Conservation (phyloP, 2,113 vertebrate genomes). For the Cairina moschata region DNA sequence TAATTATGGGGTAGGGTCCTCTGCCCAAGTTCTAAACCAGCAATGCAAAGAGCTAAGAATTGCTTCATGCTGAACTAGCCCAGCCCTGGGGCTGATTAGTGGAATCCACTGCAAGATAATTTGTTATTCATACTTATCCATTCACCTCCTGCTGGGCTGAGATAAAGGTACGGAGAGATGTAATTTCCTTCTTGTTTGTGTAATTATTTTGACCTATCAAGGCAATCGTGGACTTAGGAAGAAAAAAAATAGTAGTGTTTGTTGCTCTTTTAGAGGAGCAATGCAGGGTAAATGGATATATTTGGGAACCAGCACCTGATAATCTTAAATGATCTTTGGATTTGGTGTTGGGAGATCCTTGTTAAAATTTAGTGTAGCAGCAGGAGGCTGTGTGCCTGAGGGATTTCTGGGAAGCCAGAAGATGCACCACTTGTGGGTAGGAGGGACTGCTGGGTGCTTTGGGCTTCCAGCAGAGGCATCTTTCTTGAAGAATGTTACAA, state of each 20-base stretch:
- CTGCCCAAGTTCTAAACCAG: slow-evolving; percentile 79
- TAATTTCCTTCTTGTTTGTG: slow-evolving; percentile 65
- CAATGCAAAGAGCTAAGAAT: slow-evolving; percentile 77
- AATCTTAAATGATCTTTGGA: slow-evolving; percentile 80
- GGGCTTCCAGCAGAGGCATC: background rate
- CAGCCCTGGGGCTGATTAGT: slow-evolving; percentile 73
- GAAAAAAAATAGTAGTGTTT: slow-evolving; percentile 46
- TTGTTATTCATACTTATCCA: slow-evolving; percentile 75
- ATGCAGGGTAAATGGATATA: slow-evolving; percentile 62
- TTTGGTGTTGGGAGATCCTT: slow-evolving; percentile 63
- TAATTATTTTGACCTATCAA: slow-evolving; percentile 75
- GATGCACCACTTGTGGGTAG: slow-evolving; percentile 38
- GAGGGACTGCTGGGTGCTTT: background rate
- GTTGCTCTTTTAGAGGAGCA: slow-evolving; percentile 66
- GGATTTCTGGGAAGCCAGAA: slow-evolving; percentile 26
- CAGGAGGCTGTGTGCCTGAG: background rate
- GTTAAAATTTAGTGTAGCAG: slow-evolving; percentile 41
- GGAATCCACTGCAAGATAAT: slow-evolving; percentile 77
- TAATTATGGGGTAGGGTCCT: slow-evolving; percentile 88
- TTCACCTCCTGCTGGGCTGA: slow-evolving; percentile 69
- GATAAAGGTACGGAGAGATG: slow-evolving; percentile 49
- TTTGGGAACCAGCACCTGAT: slow-evolving; percentile 62
- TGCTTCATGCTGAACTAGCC: slow-evolving; percentile 61
- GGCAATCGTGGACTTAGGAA: slow-evolving; percentile 39
- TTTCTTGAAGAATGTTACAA: background rate